A percentile compares a stretch with the other conserved stretches of the same genome.
phyloP scores from a whole-genome alignment of 1,140 invertebrate species.

The Sogatella furcifera region DNA sequence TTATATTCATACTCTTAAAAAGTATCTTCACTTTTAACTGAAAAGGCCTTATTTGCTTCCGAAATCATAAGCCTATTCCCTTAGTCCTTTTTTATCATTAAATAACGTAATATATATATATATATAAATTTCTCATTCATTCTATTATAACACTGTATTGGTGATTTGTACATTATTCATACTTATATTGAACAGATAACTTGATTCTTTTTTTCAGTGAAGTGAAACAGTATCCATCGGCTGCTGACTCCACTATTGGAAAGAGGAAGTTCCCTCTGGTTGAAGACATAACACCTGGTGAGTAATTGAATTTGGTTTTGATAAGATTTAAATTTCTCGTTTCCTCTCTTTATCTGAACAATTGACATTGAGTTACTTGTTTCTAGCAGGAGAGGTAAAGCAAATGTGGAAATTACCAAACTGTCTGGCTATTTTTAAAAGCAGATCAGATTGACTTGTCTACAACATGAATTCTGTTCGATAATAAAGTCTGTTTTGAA shows the following conservation, averaged over 20 bases:
- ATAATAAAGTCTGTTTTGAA: too few relatives aligned
- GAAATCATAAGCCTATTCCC: too few relatives aligned
- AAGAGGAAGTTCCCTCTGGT: slow-evolving; percentile 36
- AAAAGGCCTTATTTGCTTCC: too few relatives aligned
- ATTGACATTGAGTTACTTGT: neutral
- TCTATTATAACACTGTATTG: too few relatives aligned
- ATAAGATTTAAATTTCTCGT: neutral
- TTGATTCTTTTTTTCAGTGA: slow-evolving; percentile 46
- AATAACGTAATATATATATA: too few relatives aligned
- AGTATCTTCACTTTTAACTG: too few relatives aligned
- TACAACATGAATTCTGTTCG: too few relatives aligned
- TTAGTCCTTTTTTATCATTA: too few relatives aligned
- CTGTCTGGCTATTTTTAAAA: neutral
- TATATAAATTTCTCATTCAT: too few relatives aligned
- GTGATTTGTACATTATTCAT: too few relatives aligned
- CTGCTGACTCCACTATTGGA: slow-evolving; percentile 45
- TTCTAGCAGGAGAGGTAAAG: neutral
- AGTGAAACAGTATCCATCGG: slow-evolving; percentile 47
- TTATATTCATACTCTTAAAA: neutral
- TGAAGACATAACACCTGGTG: slow-evolving; percentile 21
- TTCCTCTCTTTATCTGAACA: neutral
- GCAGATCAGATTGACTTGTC: neutral
- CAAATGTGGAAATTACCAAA: neutral
- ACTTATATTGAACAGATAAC: too few relatives aligned
- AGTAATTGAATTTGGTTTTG: neutral